Base-by-base conservation (phyloP, 2,797 vertebrate species). In the Pipistrellus kuhlii region DNA sequence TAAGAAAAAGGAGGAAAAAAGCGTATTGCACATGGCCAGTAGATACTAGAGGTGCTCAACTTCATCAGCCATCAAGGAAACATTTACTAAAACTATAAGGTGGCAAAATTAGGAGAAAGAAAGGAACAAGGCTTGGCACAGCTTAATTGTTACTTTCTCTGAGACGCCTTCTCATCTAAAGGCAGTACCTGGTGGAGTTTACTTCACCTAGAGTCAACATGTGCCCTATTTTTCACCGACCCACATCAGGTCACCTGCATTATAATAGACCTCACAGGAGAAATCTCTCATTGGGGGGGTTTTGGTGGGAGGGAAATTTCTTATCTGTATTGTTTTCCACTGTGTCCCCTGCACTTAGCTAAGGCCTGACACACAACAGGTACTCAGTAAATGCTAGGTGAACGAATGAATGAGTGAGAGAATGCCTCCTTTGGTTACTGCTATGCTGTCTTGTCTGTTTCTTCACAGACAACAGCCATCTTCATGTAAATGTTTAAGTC, bases 61-160 rank as follows among this genome's bases (percentile, higher is more conserved):
- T 86, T 78, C 8, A 11, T 94, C 55, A 85, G 53, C 53, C 66
- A 66, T 80, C 46, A 71, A 35, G 11, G 38, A 95, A 75, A 85
- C 73, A 85, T 14, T 78, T 62, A 78, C 30, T 71, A 91, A 89
- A 85, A 69, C 59, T 35, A 51, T 6, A 80, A 18, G 20, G 8
- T 76, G n/a, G 57, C 44, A 85, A 91, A 85, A 81, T 91, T 84
- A 46, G 25, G n/a, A 91, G 35, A 46, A 85, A 68, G 48, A 81
- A 78, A 44, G 15, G 20, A 53, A 81, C 14, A 78, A 53, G 32
- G 57, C 44, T 85, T 88, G 35, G 66, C 38, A 69, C 38, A 44
- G 57, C n/a, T 86, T 83, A 44, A 80, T 68, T 44, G 46, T 59
- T 51, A 83, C 30, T 89, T 69, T 51, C n/a, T 78, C 27, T 62